These are phyloP conservation scores for Agrotis clavis DNA, from an alignment of 2,888 invertebrate species.

Conservation along the genomic window DNA sequence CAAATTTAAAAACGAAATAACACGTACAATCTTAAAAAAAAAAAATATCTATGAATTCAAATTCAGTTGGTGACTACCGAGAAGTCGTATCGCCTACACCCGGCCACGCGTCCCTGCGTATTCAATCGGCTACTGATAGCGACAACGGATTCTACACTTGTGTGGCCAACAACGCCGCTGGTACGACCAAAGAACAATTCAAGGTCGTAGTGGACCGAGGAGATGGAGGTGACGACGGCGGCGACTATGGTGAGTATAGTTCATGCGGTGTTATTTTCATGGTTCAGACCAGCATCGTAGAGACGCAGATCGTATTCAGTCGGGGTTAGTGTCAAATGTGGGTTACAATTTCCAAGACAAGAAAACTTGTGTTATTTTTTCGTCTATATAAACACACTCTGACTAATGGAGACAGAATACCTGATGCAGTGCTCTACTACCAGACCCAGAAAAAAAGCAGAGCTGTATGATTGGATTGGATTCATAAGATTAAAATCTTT, in stretches of 20 bases:
- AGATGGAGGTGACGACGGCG: constrained; percentile 72
- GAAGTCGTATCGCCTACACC: constrained; percentile 72
- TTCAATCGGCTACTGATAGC: constrained; percentile 75
- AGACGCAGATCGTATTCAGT: too few species aligned
- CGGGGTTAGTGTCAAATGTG: too few species aligned
- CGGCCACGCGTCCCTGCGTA: constrained; percentile 79
- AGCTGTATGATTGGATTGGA: not conserved
- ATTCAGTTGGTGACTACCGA: constrained; percentile 64
- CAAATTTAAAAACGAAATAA: too few species aligned
- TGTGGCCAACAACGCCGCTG: constrained; percentile 92
- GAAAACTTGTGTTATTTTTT: too few species aligned
- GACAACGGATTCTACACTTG: constrained; percentile 95
- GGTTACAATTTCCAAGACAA: too few species aligned
- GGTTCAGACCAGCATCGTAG: too few species aligned
- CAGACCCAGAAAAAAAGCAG: not conserved
- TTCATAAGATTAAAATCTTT: not conserved
- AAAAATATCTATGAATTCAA: not conserved
- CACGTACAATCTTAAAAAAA: too few species aligned
- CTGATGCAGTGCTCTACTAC: too few species aligned
- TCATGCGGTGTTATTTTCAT: not conserved
- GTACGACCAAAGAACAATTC: constrained; percentile 92
- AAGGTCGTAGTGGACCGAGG: constrained; percentile 90
- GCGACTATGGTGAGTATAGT: constrained; percentile 24
- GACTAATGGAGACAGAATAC: too few species aligned
- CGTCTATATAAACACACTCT: too few species aligned